Base-by-base conservation (phyloP, 2,113 vertebrate genomes). In the Felis chaus region DNA sequence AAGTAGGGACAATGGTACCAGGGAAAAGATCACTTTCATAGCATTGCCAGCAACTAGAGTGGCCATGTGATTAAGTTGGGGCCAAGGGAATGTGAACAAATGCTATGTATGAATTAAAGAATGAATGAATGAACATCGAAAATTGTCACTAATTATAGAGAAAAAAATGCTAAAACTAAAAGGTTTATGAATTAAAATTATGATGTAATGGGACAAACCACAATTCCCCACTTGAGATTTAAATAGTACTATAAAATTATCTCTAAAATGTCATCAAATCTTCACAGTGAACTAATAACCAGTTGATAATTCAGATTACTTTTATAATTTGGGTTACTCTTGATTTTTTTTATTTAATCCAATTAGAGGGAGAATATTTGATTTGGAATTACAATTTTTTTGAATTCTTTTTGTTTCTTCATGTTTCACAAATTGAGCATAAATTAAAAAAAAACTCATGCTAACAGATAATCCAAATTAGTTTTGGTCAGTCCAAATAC, bases 351-450 rank as follows among this genome's bases (percentile, higher is more conserved):
- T 94, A 23, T 87, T 87, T 41, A 89, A 94, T 41, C 3, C 53
- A 96, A 74, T 74, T 83, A 74, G 48, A 92, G 79, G 5, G 36
- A 69, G 63, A 87, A 85, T 76, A 57, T 93, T 95, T 94, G 1
- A 71, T 92, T 92, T 90, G 41, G 45, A 94, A 84, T 79, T 65
- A 91, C 74, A 69, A 21, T 27, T 50, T 45, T 95, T 94, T 93
- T 79, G 45, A 45, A 63, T 93, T 61, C 21, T n/a, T 96, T 88
- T 81, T 95, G 33, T 57, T 73, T 71, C 48, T 53, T 81, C 1
- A 80, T 55, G 6, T 8, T 83, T 89, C 57, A 92, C 7, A 94
- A 94, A 93, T 74, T 76, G 21, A 90, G 23, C 21, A 14, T 55
- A 92, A 91, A 61, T 85, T 79, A 92, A 63, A 41, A 74, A 88